Percentiles rank a stretch among this genome's conserved stretches.
Conservation (phyloP, 2,797 vertebrate species). For the Xenentodon cancila region DNA sequence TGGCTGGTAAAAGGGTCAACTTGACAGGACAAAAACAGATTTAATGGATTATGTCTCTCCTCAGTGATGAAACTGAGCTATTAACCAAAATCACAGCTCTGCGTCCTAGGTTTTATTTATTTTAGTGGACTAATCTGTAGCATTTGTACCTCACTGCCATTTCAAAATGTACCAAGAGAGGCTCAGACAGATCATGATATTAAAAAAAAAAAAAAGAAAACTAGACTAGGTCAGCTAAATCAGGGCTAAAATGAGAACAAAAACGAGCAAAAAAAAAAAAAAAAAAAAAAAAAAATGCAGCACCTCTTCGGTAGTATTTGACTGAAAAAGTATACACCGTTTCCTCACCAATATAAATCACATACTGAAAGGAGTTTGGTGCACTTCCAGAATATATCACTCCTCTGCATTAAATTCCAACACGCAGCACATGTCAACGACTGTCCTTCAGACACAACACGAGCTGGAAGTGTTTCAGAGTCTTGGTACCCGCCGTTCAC, state of each 20-base stretch:
- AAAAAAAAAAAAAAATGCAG: conserved; percentile 39
- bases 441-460: conserved; percentile 20
- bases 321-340: background rate
- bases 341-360: background rate
- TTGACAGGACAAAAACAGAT: conserved; percentile 24
- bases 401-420: background rate
- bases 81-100: conserved; percentile 3
- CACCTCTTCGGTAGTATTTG: background rate
- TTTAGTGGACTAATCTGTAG: conserved; percentile 48
- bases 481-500: conserved; percentile 30
- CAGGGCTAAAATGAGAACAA: conserved; percentile 43
- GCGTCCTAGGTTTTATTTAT: conserved; percentile 37
- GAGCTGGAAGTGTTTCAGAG: conserved; percentile 16
- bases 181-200: conserved; percentile 44
- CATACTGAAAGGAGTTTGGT: no score
- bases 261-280: conserved; percentile 56
- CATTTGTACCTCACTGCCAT: conserved; percentile 10
- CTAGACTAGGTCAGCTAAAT: conserved; percentile 39
- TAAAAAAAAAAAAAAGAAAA: conserved; percentile 13
- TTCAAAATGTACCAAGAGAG: conserved; percentile 47
- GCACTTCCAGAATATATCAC: background rate
- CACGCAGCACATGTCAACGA: conserved; percentile 1
- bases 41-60: conserved; percentile 33
- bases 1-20: background rate
- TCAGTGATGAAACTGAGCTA: conserved; percentile 18